Conservation (phyloP, 2,113 vertebrate genomes). For the Donacobius atricapilla region DNA sequence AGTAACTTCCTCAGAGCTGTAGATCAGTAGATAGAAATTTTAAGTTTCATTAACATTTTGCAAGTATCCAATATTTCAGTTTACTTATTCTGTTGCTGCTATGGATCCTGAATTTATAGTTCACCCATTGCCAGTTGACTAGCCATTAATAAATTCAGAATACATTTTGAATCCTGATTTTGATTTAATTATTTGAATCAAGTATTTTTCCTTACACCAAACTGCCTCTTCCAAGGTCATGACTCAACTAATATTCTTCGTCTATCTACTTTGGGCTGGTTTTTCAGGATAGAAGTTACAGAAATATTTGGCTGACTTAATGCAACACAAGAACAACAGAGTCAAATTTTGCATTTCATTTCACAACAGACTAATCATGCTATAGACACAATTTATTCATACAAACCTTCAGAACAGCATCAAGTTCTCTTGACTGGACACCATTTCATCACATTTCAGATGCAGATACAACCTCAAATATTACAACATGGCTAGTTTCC, state of each 20-base stretch:
- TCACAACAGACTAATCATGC: not conserved
- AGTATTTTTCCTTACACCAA: not conserved
- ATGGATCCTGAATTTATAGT: not conserved
- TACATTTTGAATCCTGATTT: not conserved
- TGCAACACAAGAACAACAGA: not conserved
- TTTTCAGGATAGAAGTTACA: not conserved
- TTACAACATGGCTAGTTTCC: not conserved
- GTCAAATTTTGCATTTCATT: not conserved
- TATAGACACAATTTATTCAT: not conserved
- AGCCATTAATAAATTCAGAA: not conserved
- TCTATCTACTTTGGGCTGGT: not conserved
- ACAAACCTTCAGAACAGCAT: not conserved
- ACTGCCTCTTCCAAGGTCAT: not conserved
- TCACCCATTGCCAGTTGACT: not conserved
- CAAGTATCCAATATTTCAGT: not conserved
- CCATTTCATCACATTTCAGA: not conserved
- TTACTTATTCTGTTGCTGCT: not conserved
- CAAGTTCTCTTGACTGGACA: not conserved
- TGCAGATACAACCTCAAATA: not conserved
- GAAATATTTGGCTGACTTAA: not conserved
- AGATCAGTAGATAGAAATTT: not conserved
- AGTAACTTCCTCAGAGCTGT: not conserved
- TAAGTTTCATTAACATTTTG: not conserved
- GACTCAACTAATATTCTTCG: not conserved
- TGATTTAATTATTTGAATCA: not conserved